phyloP scores from a whole-genome alignment of 2,797 vertebrate genomes.

The Sitta carolinensis region DNA sequence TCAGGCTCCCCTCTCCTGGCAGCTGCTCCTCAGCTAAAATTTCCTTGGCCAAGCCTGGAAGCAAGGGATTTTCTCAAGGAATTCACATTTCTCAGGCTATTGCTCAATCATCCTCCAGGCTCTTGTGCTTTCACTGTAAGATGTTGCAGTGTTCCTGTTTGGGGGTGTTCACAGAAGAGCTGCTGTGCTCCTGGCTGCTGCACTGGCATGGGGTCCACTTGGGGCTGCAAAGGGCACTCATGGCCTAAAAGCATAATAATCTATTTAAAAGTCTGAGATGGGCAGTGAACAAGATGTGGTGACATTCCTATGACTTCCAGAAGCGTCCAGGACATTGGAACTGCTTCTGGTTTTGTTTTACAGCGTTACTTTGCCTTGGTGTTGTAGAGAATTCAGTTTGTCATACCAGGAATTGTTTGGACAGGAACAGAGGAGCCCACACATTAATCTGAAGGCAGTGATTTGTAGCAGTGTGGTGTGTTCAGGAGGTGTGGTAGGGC shows the following conservation, averaged over 20 bases:
- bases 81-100: neutral
- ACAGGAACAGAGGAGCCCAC: neutral
- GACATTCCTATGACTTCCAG: neutral
- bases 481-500: neutral
- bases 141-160: neutral
- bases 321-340: neutral
- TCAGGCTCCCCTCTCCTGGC: neutral
- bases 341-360: neutral
- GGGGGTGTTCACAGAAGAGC: neutral
- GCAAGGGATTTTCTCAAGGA: neutral
- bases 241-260: neutral
- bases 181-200: neutral
- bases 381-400: neutral
- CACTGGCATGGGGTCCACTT: neutral
- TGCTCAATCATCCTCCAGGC: neutral
- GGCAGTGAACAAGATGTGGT: neutral
- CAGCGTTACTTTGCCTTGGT: neutral
- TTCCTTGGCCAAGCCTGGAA: neutral
- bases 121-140: neutral
- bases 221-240: neutral
- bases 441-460: neutral
- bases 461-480: neutral
- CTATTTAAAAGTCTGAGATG: conserved; percentile 14
- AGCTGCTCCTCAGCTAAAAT: neutral
- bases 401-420: neutral